Evolutionary conservation across 1,140 invertebrate genomes (phyloP), one percentile per base, ranked within the genome.

Genomic region (Caenorhabditis brenneri): DNA sequence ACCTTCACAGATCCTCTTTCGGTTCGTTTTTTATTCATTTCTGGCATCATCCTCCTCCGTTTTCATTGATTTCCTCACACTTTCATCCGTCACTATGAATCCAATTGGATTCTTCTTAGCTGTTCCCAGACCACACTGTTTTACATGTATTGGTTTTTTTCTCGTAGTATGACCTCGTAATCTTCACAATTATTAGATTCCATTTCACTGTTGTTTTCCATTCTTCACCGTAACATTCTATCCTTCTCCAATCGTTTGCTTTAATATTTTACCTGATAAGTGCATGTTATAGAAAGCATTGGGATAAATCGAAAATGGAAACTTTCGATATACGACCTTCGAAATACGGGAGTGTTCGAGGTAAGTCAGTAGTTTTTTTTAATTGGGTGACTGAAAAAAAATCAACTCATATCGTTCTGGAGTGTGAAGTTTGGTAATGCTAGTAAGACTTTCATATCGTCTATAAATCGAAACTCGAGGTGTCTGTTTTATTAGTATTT

Each of bases 11-110:
- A 65, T 65, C 58, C 58, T 65, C 31, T 65, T 65, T 65, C 58
- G 58, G 58, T 33, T 55, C 31, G 2, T 24, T 74, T 74, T 60
- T 74, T n/a, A 15, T 33, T 31, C 7, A 12, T 33, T 74, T 24
- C 5, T 15, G 2, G 36, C 36, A 36, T 15, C 24, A 24, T 15
- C 31, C n/a, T 65, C 19, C 31, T 36, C 24, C 53, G 19, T 46
- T 74, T 74, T 46, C 36, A 74, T 74, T 74, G 33, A 36, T 74
- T 74, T 74, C 65, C 36, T 74, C 65, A 74, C 65, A 74, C 65
- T 74, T 74, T 74, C 36, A 29, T 42, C 33, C 65, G 22, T 74
- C 53, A 55, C 49, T n/a, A 51, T n/a, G 22, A n/a, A 51, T 55
- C 65, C 58, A 36, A 74, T 42, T 74, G 65, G 65, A 55, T 74